Evolutionary conservation across 2,113 vertebrate genomes (phyloP), one percentile per base, ranked within the genome.

Genomic region (Grantiella picta): DNA sequence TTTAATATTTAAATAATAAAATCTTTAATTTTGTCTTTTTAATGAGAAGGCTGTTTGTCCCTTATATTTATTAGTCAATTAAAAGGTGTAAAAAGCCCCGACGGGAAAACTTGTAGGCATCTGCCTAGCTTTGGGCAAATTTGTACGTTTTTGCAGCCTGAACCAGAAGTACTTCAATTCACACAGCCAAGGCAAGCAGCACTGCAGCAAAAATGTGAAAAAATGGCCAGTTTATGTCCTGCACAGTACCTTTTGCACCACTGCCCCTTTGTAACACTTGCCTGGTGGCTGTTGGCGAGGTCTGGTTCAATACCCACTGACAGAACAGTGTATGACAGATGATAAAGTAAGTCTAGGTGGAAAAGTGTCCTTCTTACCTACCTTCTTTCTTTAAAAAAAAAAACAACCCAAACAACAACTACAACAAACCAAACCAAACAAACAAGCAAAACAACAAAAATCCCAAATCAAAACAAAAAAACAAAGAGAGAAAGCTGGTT

Each of bases 341-440:
- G 77, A 40, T 28, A 54, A 44, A 31, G 12, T 54, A 79, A 79
- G 52, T 76, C 93, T 89, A 84, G n/a, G 70, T 56, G 36, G 71
- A 96, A 95, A 96, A 84, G 66, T 38, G 78, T 90, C 63, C 66
- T 95, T 66, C 31, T 80, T 35, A 54, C n/a, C 49, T 64, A 35
- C 65, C 29, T 47, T 36, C 6, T 21, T 78, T 44, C 10, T 53
- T 68, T 12, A 18, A 27, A 38, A 47, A 27, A 38, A 47, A n/a
- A 27, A 20, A 5, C 10, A 19, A 42, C 42, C 42, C 42, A 42
- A 42, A 42, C 42, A 42, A 42, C 40, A 42, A 42, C n/a, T n/a
- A n/a, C 42, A 44, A 44, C 16, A 44, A 44, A 44, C 15, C 16
- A 44, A 42, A 42, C 42, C 42, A 18, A 35, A 57, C 12, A 21